A percentile compares a stretch with the other conserved stretches of the same genome.
Evolutionary conservation across 2,113 vertebrate genomes (phyloP).

Genomic region (Rhinoderma darwinii): DNA sequence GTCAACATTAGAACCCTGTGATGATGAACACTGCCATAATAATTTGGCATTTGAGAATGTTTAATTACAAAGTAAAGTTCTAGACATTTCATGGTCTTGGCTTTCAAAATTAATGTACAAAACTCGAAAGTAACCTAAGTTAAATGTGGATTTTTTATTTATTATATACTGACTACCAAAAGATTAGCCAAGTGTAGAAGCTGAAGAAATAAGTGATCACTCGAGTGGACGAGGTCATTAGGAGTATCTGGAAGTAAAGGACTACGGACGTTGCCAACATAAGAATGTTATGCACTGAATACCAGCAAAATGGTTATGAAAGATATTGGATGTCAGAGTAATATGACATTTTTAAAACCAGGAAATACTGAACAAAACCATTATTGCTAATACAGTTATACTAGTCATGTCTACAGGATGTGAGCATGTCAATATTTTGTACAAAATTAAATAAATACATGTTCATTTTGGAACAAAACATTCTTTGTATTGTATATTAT

Average conservation of each 20-base stretch:
- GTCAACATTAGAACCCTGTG: neutral
- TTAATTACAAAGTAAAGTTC: neutral
- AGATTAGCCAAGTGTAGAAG: neutral
- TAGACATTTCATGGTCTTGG: neutral
- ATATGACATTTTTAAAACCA: neutral
- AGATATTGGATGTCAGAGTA: neutral
- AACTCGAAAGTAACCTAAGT: too few relatives aligned
- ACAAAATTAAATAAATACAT: neutral
- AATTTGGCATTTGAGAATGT: slow-evolving; percentile 8
- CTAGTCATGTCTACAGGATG: neutral
- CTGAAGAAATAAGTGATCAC: neutral
- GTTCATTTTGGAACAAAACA: neutral
- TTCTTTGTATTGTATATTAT: neutral
- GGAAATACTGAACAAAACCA: neutral
- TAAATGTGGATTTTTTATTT: neutral
- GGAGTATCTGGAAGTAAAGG: neutral
- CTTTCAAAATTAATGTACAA: neutral
- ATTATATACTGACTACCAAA: neutral
- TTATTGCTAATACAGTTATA: neutral
- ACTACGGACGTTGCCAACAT: neutral
- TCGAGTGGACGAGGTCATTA: neutral
- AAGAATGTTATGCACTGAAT: neutral
- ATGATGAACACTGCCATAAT: neutral
- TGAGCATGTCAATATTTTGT: neutral
- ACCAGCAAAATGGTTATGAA: neutral